Evolutionary conservation across 2,888 invertebrate species (phyloP).

Genomic region (Apamea anceps): DNA sequence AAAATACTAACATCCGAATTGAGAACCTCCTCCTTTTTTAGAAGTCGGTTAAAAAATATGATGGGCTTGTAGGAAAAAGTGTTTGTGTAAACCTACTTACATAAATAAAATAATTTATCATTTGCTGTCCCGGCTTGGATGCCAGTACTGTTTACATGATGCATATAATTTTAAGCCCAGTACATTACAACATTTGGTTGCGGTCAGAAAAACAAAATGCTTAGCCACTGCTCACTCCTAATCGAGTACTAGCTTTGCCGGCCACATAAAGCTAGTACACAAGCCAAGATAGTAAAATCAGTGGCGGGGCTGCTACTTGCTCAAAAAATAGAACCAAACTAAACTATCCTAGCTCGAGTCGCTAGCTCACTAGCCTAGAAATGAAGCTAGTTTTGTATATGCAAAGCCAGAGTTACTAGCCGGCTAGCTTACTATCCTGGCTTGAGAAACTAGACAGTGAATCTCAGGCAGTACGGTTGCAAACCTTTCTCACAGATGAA

Average conservation of each 20-base stretch:
- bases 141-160: too few relatives aligned
- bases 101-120: too few relatives aligned
- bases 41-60: too few relatives aligned
- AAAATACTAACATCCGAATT: too few relatives aligned
- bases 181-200: too few relatives aligned
- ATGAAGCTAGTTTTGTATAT: neutral
- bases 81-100: too few relatives aligned
- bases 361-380: neutral
- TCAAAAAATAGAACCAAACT: neutral
- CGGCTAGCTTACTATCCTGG: neutral
- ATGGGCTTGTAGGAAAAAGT: too few relatives aligned
- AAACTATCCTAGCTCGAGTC: neutral
- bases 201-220: too few relatives aligned
- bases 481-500: too few relatives aligned
- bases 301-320: neutral
- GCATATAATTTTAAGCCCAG: too few relatives aligned
- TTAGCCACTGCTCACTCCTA: neutral
- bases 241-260: neutral
- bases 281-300: neutral
- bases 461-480: neutral
- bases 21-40: too few relatives aligned
- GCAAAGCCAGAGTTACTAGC: neutral
- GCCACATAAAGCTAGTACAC: neutral
- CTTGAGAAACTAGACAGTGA: neutral
- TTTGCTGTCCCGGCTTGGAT: too few relatives aligned